Evolutionary conservation across 2,113 vertebrate genomes (phyloP), one percentile per base, ranked within the genome.

Genomic region (Ictalurus punctatus): DNA sequence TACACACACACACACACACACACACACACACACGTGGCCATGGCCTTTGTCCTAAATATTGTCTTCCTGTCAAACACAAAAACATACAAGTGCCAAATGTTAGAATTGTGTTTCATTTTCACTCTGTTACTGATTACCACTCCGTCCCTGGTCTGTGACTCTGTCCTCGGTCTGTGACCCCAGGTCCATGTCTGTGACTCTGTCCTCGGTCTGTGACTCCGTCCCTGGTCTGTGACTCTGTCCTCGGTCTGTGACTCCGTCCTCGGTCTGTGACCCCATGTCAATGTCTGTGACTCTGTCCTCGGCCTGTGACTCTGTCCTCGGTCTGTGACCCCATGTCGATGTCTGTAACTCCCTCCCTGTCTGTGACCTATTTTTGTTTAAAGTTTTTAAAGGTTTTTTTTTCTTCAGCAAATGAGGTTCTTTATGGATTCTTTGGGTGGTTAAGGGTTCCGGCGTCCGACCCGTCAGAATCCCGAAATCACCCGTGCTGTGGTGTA

Each of bases 31-130:
- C 9, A 27, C 63, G 3, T 5, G 16, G 27, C 83, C 14, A 71
- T 94, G 92, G 93, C 79, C 93, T 80, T 54, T 83, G 86, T 85
- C 91, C 74, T 81, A 91, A 90, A 87, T 73, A 86, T 91, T 86
- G 3, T 37, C 34, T 37, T 87, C 82, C 80, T 52, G 48, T 52
- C 48, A 52, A 52, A 52, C 48, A 52, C 48, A 52, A 52, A 52
- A 10, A 52, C 48, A 52, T 9, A 52, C 48, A 10, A 52, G 48
- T 52, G 48, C 1, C 9, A 52, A 52, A 52, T 10, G 48, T 52
- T 52, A 52, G 8, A 52, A 52, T 52, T 52, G 48, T 48, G 48
- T 52, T 52, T 52, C 48, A 52, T 52, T 52, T 52, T 52, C 8
- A 52, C 48, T 48, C 48, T 52, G 48, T 52, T 10, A 52, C 48